A percentile compares a stretch with the other conserved stretches of the same genome.
phyloP scores from a whole-genome alignment of 2,113 vertebrate species.

The Gymnorhina tibicen region DNA sequence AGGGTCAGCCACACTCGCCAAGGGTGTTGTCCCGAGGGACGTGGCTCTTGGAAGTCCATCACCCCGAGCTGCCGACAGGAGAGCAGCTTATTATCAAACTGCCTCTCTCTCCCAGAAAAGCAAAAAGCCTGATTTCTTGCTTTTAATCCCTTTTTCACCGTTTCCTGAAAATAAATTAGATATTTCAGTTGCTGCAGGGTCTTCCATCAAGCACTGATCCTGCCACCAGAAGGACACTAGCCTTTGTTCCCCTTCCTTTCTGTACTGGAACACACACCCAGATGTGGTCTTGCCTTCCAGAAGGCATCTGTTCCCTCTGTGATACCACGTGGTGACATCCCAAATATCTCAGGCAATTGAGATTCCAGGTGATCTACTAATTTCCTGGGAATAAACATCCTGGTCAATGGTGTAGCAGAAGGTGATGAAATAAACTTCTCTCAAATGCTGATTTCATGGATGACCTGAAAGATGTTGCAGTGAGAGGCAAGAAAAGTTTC shows the following conservation, averaged over 20 bases:
- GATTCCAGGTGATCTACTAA: neutral
- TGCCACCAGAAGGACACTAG: neutral
- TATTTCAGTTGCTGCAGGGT: neutral
- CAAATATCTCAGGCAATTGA: neutral
- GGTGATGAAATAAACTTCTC: neutral
- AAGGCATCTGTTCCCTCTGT: neutral
- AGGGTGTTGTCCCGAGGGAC: neutral
- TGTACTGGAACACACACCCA: neutral
- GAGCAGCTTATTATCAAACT: conserved; percentile 2
- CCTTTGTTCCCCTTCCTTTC: neutral
- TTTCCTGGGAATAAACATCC: neutral
- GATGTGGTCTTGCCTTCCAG: neutral
- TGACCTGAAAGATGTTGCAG: neutral
- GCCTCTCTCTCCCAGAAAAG: neutral
- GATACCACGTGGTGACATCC: neutral
- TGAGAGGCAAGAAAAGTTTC: neutral
- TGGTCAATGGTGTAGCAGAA: neutral
- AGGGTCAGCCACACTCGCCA: neutral
- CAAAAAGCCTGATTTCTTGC: neutral
- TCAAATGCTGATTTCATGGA: neutral
- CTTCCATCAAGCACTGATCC: neutral
- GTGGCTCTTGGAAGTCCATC: neutral
- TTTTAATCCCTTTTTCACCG: conserved; percentile 47
- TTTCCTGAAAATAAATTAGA: conserved; percentile 45
- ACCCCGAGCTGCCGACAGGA: neutral